These are phyloP conservation scores for Sakesphorus luctuosus DNA, from an alignment of 2,113 vertebrate genomes.

Conservation along the genomic window DNA sequence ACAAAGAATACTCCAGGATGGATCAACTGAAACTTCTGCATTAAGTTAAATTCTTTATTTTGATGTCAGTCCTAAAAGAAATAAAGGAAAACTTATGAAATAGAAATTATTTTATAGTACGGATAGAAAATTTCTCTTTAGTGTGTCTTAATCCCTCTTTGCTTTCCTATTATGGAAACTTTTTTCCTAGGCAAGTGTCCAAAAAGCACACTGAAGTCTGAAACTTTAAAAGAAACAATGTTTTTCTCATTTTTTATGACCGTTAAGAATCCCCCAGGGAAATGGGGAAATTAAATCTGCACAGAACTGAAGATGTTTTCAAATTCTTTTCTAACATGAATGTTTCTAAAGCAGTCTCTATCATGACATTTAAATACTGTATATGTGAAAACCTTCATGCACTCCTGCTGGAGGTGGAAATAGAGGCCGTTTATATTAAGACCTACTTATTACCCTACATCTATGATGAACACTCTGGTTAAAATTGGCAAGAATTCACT, in stretches of 20 bases:
- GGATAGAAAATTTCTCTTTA: not conserved
- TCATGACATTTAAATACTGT: not conserved
- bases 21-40: not conserved
- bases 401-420: not conserved
- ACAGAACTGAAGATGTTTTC: not conserved
- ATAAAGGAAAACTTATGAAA: not conserved
- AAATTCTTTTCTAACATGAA: not conserved
- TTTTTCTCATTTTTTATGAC: not conserved
- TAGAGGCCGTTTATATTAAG: not conserved
- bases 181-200: not conserved
- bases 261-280: not conserved
- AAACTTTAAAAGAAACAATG: not conserved
- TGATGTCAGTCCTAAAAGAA: not conserved
- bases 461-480: not conserved
- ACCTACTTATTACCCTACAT: not conserved
- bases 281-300: not conserved
- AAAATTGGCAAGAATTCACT: slow-evolving; percentile 14
- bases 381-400: not conserved
- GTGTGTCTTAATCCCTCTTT: not conserved
- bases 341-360: not conserved
- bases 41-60: not conserved
- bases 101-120: not conserved
- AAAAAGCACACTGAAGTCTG: not conserved
- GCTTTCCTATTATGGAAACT: not conserved
- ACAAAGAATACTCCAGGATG: not conserved